Percentiles rank a stretch among this genome's conserved stretches.
Conservation (phyloP, 2,797 vertebrate species). For the Nyctibius grandis region DNA sequence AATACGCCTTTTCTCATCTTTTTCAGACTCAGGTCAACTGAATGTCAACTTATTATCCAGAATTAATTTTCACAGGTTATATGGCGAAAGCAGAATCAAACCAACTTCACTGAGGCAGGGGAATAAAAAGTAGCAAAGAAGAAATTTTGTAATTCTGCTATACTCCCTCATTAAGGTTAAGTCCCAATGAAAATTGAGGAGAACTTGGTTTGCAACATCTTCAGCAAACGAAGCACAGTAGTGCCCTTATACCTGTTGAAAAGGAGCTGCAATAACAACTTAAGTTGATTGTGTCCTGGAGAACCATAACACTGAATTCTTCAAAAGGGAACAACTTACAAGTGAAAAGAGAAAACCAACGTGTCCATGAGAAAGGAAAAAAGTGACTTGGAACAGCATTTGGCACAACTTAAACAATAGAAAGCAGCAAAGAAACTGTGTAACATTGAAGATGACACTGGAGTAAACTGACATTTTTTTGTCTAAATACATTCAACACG, state of each 20-base stretch:
- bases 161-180: not conserved
- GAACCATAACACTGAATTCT: not conserved
- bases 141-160: not conserved
- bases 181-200: not conserved
- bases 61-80: not conserved
- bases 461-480: slow-evolving; percentile 21
- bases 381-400: not conserved
- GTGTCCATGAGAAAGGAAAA: not conserved
- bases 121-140: not conserved
- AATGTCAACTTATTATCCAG: not conserved
- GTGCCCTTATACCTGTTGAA: not conserved
- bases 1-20: not conserved
- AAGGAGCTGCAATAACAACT: not conserved
- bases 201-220: not conserved
- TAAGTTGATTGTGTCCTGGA: not conserved
- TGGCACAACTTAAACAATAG: not conserved
- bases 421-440: not conserved
- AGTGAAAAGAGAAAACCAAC: not conserved
- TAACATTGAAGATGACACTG: not conserved
- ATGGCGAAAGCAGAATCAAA: not conserved
- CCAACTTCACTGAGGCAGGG: not conserved
- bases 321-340: not conserved
- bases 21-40: not conserved
- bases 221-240: not conserved
- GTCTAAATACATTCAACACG: not conserved